Base-by-base conservation (phyloP, 2,113 vertebrate genomes). In the Raja brachyura region DNA sequence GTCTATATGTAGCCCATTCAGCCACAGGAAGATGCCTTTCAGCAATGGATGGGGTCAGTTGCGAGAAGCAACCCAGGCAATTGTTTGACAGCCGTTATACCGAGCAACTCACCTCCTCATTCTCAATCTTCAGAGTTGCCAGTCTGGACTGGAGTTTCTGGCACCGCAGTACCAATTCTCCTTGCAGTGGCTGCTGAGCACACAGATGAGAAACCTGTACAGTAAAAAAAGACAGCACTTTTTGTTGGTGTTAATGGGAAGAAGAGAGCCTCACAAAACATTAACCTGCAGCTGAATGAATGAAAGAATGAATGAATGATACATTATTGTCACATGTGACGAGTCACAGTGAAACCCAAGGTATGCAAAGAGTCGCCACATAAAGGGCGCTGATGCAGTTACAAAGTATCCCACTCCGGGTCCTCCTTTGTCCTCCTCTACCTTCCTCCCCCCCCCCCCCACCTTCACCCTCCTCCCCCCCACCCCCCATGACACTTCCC, bases 41-140 rank as follows among this genome's bases (percentile, higher is more conserved):
- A n/a, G 25, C 56, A 14, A 56, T 88, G 59, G 3, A 31, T 2
- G 61, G 59, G 28, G n/a, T 3, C 59, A 18, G 83, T 10, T 6
- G 11, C 28, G n/a, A 2, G 13, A 28, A 88, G 11, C 59, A 31
- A 2, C 3, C 28, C 56, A 31, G 59, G 1, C 56, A 28, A 25
- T 1, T 3, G 54, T 4, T 25, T 56, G 1, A 28, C 48, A 59
- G 39, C 48, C 13, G 10, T 0, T 79, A 78, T 6, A 25, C 66
- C 16, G 14, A 63, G 56, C 11, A 39, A 4, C 96, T 95, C 93
- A 99, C 99, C 98, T 99, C 99, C 78, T 99, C 98, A 0, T 99
- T 99, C 94, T 99, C 99, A 33, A 99, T 99, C 95, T 97, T 98
- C 6, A 99, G 97, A 0, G 99, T 99, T 5, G 98, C 98, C 83